Percentiles rank a stretch among this genome's conserved stretches.
Conservation (phyloP, 2,113 vertebrate species). For the Ornithorhynchus anatinus region DNA sequence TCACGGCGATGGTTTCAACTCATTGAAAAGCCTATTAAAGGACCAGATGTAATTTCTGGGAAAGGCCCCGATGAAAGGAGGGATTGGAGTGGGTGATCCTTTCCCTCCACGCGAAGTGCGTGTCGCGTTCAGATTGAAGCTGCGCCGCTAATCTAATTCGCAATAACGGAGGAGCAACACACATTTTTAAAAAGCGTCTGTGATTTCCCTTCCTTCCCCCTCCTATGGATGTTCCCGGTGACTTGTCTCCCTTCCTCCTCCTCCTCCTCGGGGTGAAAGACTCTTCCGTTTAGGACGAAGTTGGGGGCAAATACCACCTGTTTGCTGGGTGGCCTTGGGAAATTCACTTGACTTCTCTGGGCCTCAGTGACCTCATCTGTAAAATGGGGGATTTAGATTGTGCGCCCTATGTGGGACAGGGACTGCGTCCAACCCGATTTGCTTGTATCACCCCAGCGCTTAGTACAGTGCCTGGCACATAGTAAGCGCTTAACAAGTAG, state of each 20-base stretch:
- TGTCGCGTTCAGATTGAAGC: slow-evolving; percentile 74
- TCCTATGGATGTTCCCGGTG: slow-evolving; percentile 57
- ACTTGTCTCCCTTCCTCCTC: slow-evolving; percentile 52
- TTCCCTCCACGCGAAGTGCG: slow-evolving; percentile 64
- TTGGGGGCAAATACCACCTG: neutral
- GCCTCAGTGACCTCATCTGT: no score
- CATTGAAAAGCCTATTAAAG: slow-evolving; percentile 75
- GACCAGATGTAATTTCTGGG: slow-evolving; percentile 74
- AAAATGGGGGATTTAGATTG: no score
- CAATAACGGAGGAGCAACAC: slow-evolving; percentile 66
- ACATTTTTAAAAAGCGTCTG: slow-evolving; percentile 45
- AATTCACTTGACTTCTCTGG: no score
- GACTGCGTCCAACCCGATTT: no score
- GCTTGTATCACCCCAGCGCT: no score
- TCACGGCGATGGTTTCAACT: slow-evolving; percentile 84
- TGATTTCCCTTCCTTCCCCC: slow-evolving; percentile 45
- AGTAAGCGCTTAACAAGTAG: no score
- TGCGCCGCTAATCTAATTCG: slow-evolving; percentile 74
- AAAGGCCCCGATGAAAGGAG: slow-evolving; percentile 70
- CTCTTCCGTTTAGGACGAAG: slow-evolving; percentile 41
- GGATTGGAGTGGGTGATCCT: slow-evolving; percentile 77
- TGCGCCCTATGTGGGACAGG: no score
- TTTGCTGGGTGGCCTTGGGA: no score
- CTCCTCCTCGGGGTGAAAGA: no score
- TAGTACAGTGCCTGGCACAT: no score